Base-by-base conservation (phyloP, 2,888 invertebrate species). In the Drosophila affinis region DNA sequence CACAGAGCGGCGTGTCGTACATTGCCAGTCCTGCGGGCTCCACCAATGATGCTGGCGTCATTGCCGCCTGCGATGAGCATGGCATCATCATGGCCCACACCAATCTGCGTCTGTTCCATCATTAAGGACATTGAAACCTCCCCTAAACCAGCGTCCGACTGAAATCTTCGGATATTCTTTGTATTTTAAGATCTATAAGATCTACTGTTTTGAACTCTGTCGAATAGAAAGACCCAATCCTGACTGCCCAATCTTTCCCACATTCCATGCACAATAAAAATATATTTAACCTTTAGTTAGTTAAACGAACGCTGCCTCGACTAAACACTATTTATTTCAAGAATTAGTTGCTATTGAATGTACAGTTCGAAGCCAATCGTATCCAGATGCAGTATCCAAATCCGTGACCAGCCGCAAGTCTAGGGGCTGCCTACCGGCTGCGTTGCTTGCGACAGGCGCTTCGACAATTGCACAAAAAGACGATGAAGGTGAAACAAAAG, bases 21-120 rank as follows among this genome's bases (percentile, higher is more conserved):
- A 97, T 99, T 80, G 98, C 95, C 60, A 97, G 98, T 90, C 99
- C 99, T 12, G 93, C 97, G 0, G 99, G 99, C 10, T 99, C 99
- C 1, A 97, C 95, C 80, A 99, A 98, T 91, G 99, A 99, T 91
- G 94, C 94, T 59, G 96, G 95, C 76, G 97, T 99, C 9, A 96
- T 97, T 75, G 93, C 95, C 54, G 98, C 99, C 17, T 99, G 99
- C 92, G 95, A 99, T 91, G 97, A 98, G 79, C 97, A 98, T 91
- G 95, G 94, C 62, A 97, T 99, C 77, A 94, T 95, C 4, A 92
- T 99, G 87, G 95, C 96, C 6, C 98, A 99, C 91, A 98, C 98
- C 18, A 96, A 96, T 91, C 93, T 98, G 24, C 94, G 99, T 72
- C 94, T 99, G 14, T 99, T 99, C 95, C 99, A 99, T 91, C 99